phyloP scores from a whole-genome alignment of 2,113 vertebrate species.

The Brienomyrus longianalis region DNA sequence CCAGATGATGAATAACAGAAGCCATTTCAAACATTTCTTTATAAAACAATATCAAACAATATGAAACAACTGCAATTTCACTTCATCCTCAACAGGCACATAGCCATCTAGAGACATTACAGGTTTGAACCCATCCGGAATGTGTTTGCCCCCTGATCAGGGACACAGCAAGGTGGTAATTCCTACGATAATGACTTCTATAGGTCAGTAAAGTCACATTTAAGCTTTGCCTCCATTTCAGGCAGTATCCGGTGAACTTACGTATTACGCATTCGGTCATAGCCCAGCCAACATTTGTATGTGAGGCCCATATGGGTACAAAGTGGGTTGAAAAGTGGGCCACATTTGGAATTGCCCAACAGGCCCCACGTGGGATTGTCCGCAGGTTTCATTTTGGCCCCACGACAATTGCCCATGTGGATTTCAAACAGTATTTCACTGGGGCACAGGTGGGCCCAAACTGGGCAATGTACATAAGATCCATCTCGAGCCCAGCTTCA shows the following conservation, averaged over 20 bases:
- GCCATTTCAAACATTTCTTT: neutral
- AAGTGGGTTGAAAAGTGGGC: too few species aligned
- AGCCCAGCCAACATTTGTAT: neutral
- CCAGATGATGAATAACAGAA: neutral
- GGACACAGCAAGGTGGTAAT: too few species aligned
- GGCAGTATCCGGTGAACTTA: neutral
- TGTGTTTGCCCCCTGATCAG: too few species aligned
- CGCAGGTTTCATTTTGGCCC: neutral
- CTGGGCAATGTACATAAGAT: neutral
- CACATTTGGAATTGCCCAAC: too few species aligned
- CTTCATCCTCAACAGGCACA: neutral
- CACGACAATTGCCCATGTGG: neutral
- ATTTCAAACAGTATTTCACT: neutral
- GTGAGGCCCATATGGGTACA: too few species aligned
- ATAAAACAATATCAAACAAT: neutral
- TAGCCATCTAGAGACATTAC: neutral
- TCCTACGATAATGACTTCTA: neutral
- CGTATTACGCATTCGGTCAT: neutral
- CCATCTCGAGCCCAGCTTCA: neutral
- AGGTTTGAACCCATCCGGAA: too few species aligned
- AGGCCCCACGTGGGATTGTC: too few species aligned
- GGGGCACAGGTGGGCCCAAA: too few species aligned
- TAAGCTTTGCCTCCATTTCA: neutral
- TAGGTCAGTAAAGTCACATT: too few species aligned
- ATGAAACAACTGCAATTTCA: neutral